Evolutionary conservation across 2,888 invertebrate species (phyloP).

Genomic region (Parnassius smintheus): DNA sequence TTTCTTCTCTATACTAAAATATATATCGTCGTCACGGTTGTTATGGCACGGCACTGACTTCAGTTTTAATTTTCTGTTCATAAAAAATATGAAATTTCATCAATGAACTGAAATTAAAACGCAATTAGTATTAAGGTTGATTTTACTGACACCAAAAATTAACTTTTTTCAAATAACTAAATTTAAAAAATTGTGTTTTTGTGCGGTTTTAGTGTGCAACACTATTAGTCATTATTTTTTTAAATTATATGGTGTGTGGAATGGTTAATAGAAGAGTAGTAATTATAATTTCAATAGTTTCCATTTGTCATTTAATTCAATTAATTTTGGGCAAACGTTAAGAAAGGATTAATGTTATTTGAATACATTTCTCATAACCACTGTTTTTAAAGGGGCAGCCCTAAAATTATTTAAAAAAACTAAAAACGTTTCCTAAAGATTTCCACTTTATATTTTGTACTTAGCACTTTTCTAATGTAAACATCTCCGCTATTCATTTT

Average conservation of each 20-base stretch:
- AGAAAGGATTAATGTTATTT: too few species aligned
- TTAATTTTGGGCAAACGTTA: background rate
- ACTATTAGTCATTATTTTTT: slow-evolving; percentile 35
- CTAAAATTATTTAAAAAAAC: slow-evolving; percentile 12
- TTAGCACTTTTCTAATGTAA: slow-evolving; percentile 17
- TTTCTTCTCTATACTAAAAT: slow-evolving; percentile 2
- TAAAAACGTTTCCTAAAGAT: slow-evolving; percentile 13
- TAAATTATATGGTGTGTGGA: slow-evolving; percentile 24
- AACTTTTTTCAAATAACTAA: slow-evolving; percentile 32
- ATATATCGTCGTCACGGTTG: background rate
- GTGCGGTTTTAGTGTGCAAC: slow-evolving; percentile 38
- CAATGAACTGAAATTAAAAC: slow-evolving; percentile 30
- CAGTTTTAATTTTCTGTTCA: slow-evolving; percentile 24
- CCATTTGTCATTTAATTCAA: background rate
- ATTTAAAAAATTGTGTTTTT: slow-evolving; percentile 35
- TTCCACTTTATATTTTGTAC: slow-evolving; percentile 16
- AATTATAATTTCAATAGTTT: slow-evolving; percentile 6
- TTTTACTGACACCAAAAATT: slow-evolving; percentile 42
- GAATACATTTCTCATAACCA: background rate
- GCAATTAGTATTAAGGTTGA: slow-evolving; percentile 30
- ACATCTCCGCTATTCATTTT: slow-evolving; percentile 9
- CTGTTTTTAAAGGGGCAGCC: slow-evolving; percentile 22
- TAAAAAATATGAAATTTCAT: slow-evolving; percentile 12
- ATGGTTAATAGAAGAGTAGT: slow-evolving; percentile 16
- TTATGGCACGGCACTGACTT: slow-evolving; percentile 7